phyloP scores from a whole-genome alignment of 2,113 vertebrate genomes.

The Mormoops blainvillei region DNA sequence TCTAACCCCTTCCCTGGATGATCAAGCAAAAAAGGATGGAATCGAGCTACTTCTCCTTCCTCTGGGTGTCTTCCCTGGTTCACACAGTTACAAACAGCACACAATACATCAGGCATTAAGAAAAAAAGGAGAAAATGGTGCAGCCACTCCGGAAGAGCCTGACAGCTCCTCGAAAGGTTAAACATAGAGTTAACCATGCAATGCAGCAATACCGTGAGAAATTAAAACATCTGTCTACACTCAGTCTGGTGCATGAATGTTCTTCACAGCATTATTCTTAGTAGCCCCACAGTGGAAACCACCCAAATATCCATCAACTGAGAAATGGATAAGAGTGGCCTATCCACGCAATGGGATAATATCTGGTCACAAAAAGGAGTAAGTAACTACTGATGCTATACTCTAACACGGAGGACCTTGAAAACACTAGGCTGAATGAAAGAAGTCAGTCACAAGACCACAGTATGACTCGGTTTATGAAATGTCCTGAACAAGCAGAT shows the following conservation, averaged over 20 bases:
- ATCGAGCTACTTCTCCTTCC: background rate
- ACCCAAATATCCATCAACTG: rapidly evolving
- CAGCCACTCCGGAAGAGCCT: background rate
- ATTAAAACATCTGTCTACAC: background rate
- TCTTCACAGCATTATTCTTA: background rate
- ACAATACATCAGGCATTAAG: background rate
- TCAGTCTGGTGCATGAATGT: background rate
- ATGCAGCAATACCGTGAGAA: background rate
- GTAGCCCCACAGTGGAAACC: background rate
- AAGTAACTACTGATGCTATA: background rate
- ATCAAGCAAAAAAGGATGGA: background rate
- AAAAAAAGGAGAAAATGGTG: background rate
- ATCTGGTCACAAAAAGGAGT: background rate
- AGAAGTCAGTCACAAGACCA: background rate
- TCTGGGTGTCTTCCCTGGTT: background rate
- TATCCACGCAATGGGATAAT: background rate
- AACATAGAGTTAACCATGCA: background rate
- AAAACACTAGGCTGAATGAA: background rate
- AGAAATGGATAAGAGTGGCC: background rate
- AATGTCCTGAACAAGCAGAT: background rate
- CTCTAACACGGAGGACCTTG: background rate
- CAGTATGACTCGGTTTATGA: background rate
- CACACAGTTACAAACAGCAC: background rate
- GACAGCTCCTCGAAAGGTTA: background rate
- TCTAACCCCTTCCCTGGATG: no score